Conservation (phyloP, 2,797 vertebrate species). For the Pogonophryne albipinna region DNA sequence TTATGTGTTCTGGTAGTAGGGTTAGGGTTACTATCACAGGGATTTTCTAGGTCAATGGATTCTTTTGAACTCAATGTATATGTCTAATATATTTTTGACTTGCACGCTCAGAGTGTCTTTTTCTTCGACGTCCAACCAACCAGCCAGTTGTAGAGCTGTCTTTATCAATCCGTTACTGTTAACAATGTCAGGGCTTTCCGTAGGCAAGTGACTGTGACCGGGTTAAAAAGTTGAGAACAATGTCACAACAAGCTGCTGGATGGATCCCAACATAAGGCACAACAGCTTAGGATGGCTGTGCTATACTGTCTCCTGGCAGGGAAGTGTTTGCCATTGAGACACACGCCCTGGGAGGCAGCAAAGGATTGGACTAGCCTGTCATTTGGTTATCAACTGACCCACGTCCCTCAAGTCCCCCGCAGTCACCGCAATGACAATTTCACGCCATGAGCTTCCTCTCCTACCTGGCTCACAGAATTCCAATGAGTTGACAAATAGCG, state of each 20-base stretch:
- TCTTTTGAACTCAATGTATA: background rate
- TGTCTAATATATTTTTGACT: slow-evolving; percentile 10
- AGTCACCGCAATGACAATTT: slow-evolving; percentile 71
- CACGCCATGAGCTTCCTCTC: slow-evolving; percentile 56
- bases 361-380: slow-evolving; percentile 59
- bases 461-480: slow-evolving; percentile 54
- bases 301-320: slow-evolving; percentile 41
- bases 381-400: slow-evolving; percentile 75
- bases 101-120: background rate
- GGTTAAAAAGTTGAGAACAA: slow-evolving; percentile 52
- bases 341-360: slow-evolving; percentile 51
- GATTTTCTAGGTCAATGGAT: slow-evolving; percentile 3
- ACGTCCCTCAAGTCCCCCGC: slow-evolving; percentile 62
- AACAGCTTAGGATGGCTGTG: slow-evolving; percentile 40
- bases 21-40: background rate
- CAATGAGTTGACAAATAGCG: slow-evolving; percentile 54
- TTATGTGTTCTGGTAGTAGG: no score
- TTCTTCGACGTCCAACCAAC: no score
- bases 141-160: background rate
- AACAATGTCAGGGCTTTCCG: background rate
- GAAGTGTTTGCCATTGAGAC: slow-evolving; percentile 51
- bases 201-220: slow-evolving; percentile 9
- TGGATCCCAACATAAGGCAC: slow-evolving; percentile 42
- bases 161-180: slow-evolving; percentile 14
- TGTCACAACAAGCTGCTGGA: slow-evolving; percentile 44